Evolutionary conservation across 1,140 invertebrate species (phyloP).

Genomic region (Ephestia elutella): DNA sequence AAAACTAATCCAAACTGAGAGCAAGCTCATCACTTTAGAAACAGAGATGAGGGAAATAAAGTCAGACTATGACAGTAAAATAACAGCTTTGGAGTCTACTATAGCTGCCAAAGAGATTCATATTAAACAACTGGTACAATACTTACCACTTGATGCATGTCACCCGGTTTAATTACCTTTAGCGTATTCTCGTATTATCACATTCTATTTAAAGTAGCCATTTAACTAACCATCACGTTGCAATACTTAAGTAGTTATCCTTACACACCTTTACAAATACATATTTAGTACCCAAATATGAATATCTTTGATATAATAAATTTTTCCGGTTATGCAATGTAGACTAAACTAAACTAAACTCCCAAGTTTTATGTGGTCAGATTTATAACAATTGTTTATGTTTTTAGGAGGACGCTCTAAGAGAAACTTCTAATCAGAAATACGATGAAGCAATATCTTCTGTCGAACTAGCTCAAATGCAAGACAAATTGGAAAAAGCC

Average conservation of each 20-base stretch:
- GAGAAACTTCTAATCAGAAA: slow-evolving; percentile 73
- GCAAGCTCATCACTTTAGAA: slow-evolving; percentile 75
- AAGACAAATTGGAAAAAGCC: slow-evolving; percentile 68
- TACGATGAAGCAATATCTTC: slow-evolving; percentile 70
- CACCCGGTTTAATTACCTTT: slow-evolving; percentile 5
- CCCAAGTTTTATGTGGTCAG: too few relatives aligned
- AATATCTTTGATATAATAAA: too few relatives aligned
- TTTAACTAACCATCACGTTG: not conserved
- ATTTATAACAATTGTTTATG: not conserved
- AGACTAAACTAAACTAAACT: too few relatives aligned
- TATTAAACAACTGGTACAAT: slow-evolving; percentile 76
- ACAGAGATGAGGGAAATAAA: slow-evolving; percentile 74
- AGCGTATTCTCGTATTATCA: not conserved
- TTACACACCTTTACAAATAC: not conserved
- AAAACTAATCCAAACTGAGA: slow-evolving; percentile 75
- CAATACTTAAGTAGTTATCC: not conserved
- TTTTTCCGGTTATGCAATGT: too few relatives aligned
- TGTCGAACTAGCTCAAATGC: slow-evolving; percentile 71
- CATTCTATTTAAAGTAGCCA: not conserved
- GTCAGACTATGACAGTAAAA: slow-evolving; percentile 74
- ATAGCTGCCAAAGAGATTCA: slow-evolving; percentile 75
- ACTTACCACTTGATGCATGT: slow-evolving; percentile 18
- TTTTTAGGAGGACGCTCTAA: slow-evolving; percentile 69
- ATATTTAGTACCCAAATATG: too few relatives aligned
- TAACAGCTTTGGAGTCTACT: slow-evolving; percentile 74